Conservation (phyloP, 1,140 invertebrate species). For the Drosophila busckii region DNA sequence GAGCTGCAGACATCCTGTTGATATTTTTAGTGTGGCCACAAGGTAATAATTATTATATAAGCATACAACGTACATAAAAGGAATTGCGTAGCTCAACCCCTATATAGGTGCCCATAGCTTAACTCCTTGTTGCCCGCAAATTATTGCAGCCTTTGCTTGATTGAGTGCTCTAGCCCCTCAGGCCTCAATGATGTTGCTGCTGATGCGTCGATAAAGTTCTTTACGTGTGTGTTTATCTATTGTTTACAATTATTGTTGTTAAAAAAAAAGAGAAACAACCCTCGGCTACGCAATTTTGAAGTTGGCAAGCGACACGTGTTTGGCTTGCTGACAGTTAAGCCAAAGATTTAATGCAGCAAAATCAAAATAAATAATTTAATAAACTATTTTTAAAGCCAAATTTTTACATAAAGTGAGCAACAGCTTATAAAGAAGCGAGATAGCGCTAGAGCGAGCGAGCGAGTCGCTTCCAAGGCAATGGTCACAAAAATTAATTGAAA, state of each 20-base stretch:
- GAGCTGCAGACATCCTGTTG: slow-evolving; percentile 43
- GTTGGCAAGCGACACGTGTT: too few species aligned
- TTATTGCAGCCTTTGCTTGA: slow-evolving; percentile 25
- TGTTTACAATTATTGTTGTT: slow-evolving; percentile 42
- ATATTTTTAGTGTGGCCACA: slow-evolving; percentile 51
- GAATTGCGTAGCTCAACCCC: slow-evolving; percentile 19
- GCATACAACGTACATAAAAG: slow-evolving; percentile 9
- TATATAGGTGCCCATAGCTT: background rate
- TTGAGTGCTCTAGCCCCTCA: slow-evolving; percentile 37
- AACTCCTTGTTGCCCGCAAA: slow-evolving; percentile 28
- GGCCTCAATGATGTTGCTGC: slow-evolving; percentile 32
- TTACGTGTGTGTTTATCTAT: slow-evolving; percentile 33
- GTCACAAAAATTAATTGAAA: slow-evolving; percentile 56
- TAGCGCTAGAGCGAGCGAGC: background rate
- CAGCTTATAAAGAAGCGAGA: background rate
- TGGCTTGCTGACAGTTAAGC: too few species aligned
- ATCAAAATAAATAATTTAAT: too few species aligned
- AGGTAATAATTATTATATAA: slow-evolving; percentile 46
- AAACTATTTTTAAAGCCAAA: too few species aligned
- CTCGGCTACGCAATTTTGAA: too few species aligned
- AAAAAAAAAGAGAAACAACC: slow-evolving; percentile 22
- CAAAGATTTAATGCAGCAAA: too few species aligned
- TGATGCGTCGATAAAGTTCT: slow-evolving; percentile 29
- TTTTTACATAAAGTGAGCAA: background rate
- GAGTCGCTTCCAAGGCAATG: slow-evolving; percentile 25